Conservation (phyloP, 1,140 invertebrate genomes). For the Armadillidium nasatum region DNA sequence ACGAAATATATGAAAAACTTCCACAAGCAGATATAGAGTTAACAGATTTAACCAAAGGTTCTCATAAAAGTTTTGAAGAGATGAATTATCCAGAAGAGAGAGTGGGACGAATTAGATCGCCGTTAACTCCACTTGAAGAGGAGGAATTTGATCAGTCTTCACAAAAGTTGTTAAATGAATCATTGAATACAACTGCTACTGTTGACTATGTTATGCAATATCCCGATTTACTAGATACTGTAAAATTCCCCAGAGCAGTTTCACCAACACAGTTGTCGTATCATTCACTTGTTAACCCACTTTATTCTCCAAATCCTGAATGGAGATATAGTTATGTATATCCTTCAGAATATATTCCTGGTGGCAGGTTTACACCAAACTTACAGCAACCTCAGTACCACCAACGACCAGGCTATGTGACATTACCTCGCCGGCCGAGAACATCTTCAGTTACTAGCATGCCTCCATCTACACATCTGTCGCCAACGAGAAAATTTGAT, state of each 20-base stretch:
- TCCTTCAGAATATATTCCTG: slow-evolving; percentile 29
- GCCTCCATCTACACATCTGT: slow-evolving; percentile 45
- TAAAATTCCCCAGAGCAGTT: slow-evolving; percentile 61
- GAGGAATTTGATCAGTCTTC: slow-evolving; percentile 30
- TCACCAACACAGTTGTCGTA: slow-evolving; percentile 40
- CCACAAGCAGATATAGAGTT: slow-evolving; percentile 48
- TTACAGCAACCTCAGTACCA: slow-evolving; percentile 63
- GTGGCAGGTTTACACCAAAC: slow-evolving; percentile 21
- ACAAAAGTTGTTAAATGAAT: slow-evolving; percentile 28
- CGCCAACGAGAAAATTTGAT: slow-evolving; percentile 50
- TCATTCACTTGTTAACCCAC: slow-evolving; percentile 31
- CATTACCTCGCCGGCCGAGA: slow-evolving; percentile 70
- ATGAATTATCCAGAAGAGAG: slow-evolving; percentile 36
- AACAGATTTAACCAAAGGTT: slow-evolving; percentile 25
- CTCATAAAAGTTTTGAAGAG: slow-evolving; percentile 41
- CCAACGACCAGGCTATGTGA: slow-evolving; percentile 58
- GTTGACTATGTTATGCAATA: slow-evolving; percentile 55
- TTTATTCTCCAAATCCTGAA: slow-evolving; percentile 29
- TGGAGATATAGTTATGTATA: slow-evolving; percentile 36
- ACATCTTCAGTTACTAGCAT: slow-evolving; percentile 65
- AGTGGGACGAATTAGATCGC: slow-evolving; percentile 22
- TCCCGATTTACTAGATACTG: slow-evolving; percentile 73
- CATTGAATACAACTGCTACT: slow-evolving; percentile 54
- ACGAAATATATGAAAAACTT: slow-evolving; percentile 46
- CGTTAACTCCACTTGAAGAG: slow-evolving; percentile 37